These are phyloP conservation scores for Aphaenogaster ashmeadi DNA, from an alignment of 1,140 invertebrate species.

Conservation along the genomic window DNA sequence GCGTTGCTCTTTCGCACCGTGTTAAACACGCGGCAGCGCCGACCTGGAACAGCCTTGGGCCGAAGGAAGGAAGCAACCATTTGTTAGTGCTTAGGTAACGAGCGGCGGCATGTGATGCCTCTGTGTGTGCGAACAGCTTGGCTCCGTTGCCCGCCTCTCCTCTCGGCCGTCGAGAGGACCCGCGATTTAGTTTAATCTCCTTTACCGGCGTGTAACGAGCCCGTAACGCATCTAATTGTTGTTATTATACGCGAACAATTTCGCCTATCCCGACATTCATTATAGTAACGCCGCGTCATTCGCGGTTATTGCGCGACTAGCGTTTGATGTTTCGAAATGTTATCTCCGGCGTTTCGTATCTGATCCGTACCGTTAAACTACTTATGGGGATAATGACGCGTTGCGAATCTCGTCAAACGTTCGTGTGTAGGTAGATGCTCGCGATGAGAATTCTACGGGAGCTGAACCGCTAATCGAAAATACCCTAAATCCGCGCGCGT, in stretches of 20 bases:
- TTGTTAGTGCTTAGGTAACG: slow-evolving; percentile 75
- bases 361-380: slow-evolving; percentile 60
- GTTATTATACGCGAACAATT: slow-evolving; percentile 66
- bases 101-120: slow-evolving; percentile 37
- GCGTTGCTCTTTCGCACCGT: slow-evolving; percentile 65
- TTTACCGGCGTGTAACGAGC: slow-evolving; percentile 60
- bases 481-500: slow-evolving; percentile 17
- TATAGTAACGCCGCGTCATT: slow-evolving; percentile 58
- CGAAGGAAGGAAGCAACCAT: slow-evolving; percentile 72
- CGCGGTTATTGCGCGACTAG: slow-evolving; percentile 59
- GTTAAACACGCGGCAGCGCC: slow-evolving; percentile 65
- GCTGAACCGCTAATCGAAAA: slow-evolving; percentile 34
- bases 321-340: slow-evolving; percentile 62
- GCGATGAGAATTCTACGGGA: slow-evolving; percentile 1
- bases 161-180: slow-evolving; percentile 19
- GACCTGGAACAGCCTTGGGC: slow-evolving; percentile 72
- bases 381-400: slow-evolving; percentile 55
- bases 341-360: slow-evolving; percentile 53
- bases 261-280: slow-evolving; percentile 43
- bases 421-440: slow-evolving; percentile 18
- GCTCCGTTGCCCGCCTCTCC: neutral
- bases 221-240: slow-evolving; percentile 69
- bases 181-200: slow-evolving; percentile 73
- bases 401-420: slow-evolving; percentile 52
- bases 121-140: slow-evolving; percentile 51